phyloP scores from a whole-genome alignment of 2,113 vertebrate genomes.

The Plecotus auritus region DNA sequence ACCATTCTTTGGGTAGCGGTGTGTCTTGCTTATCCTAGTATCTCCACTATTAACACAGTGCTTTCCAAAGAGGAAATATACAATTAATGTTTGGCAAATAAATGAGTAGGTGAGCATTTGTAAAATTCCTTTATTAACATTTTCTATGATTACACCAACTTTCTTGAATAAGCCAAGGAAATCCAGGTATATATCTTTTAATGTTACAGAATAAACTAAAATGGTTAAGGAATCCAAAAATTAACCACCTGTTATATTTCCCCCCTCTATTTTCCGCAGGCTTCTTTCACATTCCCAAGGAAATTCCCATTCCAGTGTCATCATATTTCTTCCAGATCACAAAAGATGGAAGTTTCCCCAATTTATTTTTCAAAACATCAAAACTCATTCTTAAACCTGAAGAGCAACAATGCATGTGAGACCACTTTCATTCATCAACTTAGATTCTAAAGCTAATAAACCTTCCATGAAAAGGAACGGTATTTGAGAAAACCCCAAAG shows the following conservation, averaged over 20 bases:
- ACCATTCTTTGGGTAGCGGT: neutral
- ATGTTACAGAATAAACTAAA: constrained; percentile 3
- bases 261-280: neutral
- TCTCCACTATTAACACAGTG: neutral
- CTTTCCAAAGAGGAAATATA: neutral
- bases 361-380: neutral
- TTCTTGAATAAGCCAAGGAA: neutral
- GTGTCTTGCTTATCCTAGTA: neutral
- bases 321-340: neutral
- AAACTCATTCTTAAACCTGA: neutral
- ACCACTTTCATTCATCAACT: neutral
- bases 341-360: neutral
- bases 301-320: neutral
- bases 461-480: neutral
- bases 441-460: neutral
- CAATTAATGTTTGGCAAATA: neutral
- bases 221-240: neutral
- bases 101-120: neutral
- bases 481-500: neutral
- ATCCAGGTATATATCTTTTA: neutral
- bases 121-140: neutral
- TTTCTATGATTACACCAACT: neutral
- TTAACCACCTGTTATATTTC: neutral
- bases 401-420: neutral
- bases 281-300: neutral